Percentiles rank a stretch among this genome's conserved stretches.
These are phyloP conservation scores for Barypeithes pellucidus DNA, from an alignment of 2,888 invertebrate species.

Conservation along the genomic window DNA sequence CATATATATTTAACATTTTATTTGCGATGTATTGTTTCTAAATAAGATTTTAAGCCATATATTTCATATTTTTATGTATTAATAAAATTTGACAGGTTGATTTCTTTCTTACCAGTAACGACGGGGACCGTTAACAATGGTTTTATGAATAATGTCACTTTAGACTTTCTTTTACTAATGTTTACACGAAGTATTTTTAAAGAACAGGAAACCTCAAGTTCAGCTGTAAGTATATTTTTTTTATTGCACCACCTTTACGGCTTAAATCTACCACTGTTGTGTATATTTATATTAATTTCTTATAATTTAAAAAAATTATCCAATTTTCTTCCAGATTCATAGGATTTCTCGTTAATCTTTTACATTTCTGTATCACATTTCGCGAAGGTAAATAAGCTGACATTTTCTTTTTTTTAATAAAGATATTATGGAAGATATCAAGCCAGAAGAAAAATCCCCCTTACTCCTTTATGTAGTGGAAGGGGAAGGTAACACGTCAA, in stretches of 20 bases:
- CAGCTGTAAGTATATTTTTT: background rate
- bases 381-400: no score
- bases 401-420: background rate
- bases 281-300: no score
- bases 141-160: conserved; percentile 8
- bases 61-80: background rate
- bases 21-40: no score
- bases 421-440: conserved; percentile 39
- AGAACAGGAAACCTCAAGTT: background rate
- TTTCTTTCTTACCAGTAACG: background rate
- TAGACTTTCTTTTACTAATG: conserved; percentile 10
- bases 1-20: background rate
- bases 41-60: background rate
- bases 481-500: conserved; percentile 58
- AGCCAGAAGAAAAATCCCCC: conserved; percentile 66
- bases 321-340: no score
- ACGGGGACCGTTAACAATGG: background rate
- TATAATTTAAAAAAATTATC: no score
- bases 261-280: background rate
- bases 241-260: no score
- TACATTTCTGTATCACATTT: no score
- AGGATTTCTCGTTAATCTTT: no score
- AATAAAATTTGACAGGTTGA: background rate
- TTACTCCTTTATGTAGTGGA: conserved; percentile 66
- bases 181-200: conserved; percentile 5